phyloP scores from a whole-genome alignment of 2,888 invertebrate species.

The Thysanoteuthis rhombus region DNA sequence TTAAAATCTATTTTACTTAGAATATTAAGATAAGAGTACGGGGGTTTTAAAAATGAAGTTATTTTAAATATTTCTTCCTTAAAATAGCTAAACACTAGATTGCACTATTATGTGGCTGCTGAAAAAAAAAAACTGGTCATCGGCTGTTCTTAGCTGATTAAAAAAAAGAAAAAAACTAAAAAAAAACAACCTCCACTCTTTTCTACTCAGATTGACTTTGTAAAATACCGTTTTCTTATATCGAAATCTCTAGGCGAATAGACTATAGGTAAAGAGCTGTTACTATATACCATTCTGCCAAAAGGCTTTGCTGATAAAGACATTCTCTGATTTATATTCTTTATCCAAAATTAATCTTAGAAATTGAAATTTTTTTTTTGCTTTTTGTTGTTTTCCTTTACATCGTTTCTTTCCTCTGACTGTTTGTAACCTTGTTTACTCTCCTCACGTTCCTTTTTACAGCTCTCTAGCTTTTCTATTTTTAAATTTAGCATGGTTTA shows the following conservation, averaged over 20 bases:
- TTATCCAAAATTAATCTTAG: neutral
- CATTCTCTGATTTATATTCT: constrained; percentile 12
- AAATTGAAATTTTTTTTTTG: neutral
- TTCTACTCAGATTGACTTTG: neutral
- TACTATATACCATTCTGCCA: neutral
- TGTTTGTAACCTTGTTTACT: neutral
- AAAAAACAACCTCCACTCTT: neutral
- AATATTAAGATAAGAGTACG: neutral
- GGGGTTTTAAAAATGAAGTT: neutral
- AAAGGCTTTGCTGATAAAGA: neutral
- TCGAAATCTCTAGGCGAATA: neutral
- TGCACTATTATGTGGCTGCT: neutral
- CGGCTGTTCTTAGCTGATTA: no score
- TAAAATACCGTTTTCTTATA: neutral
- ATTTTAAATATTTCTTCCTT: neutral
- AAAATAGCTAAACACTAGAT: neutral
- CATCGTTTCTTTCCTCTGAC: neutral
- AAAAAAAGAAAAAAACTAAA: no score
- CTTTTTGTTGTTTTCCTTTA: neutral
- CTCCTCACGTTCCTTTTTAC: neutral
- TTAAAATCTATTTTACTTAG: neutral
- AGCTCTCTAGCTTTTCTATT: neutral
- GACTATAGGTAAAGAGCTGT: neutral
- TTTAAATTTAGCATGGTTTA: neutral
- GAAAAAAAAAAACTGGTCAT: neutral